Percentiles rank a stretch among this genome's conserved stretches.
These are phyloP conservation scores for Crematogaster levior DNA, from an alignment of 2,888 invertebrate genomes.

Conservation along the genomic window DNA sequence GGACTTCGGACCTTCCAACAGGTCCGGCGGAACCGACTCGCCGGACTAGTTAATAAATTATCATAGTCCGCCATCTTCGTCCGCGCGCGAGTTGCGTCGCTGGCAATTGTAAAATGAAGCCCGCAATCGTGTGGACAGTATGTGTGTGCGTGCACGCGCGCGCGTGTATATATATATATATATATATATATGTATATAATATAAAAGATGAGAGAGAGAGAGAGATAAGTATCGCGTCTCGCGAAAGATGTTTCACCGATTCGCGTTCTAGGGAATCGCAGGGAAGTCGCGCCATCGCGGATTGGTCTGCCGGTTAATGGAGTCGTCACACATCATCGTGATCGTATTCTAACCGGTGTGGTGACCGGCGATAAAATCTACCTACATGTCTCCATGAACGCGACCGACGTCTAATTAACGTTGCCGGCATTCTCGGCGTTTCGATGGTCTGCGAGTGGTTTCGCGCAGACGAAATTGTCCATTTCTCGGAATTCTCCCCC, in stretches of 20 bases:
- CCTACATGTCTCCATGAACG: background rate
- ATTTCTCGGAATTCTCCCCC: conserved; percentile 21
- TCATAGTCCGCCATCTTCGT: conserved; percentile 80
- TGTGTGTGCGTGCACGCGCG: too few relatives aligned
- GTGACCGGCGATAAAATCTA: conserved; percentile 25
- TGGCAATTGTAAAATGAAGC: conserved; percentile 39
- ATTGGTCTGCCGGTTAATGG: conserved; percentile 12
- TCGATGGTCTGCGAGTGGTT: background rate
- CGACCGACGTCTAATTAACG: conserved; percentile 30
- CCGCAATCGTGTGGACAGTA: background rate
- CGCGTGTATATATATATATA: background rate
- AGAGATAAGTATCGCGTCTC: background rate
- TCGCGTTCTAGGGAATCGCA: background rate
- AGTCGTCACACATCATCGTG: conserved; percentile 7
- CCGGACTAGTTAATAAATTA: conserved; percentile 84
- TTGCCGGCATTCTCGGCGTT: background rate
- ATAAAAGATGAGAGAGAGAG: background rate
- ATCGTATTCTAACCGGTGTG: conserved; percentile 18
- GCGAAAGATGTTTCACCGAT: background rate
- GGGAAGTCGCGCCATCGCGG: background rate
- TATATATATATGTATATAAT: background rate
- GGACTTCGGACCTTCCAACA: conserved; percentile 68
- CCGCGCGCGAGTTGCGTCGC: conserved; percentile 40
- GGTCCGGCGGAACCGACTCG: conserved; percentile 74
- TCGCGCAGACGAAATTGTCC: conserved; percentile 8